Base-by-base conservation (phyloP, 1,140 invertebrate genomes). In the Tachypleus tridentatus region DNA sequence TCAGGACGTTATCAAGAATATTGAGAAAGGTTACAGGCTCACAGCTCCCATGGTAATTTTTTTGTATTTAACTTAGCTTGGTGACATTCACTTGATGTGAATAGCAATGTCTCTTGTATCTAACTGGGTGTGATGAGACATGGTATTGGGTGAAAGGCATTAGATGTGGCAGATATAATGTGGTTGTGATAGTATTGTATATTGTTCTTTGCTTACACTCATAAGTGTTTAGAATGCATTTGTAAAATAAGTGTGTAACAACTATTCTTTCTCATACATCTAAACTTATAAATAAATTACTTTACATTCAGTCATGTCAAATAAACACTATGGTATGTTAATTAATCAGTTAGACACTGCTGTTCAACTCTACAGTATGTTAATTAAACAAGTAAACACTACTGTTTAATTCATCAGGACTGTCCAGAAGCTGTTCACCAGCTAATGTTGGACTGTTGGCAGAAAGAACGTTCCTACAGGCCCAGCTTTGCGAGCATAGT, bases 391-490 rank as follows among this genome's bases (percentile, higher is more conserved):
- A 29, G 29, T 29, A 29, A 29, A 29, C 29, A 29, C 29, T 29
- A 29, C 29, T 29, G 29, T 29, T 29, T 29, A 29, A 29, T 2
- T 29, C 29, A 29, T 29, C 67, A 80, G 78, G 83, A 85, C 70
- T 83, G 82, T 72, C 84, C 84, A 2, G 81, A 82, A 72, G 91
- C 93, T 29, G 88, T 98, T 61, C 96, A 99, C 75, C 92, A 98
- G 76, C 80, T 99, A 29, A 99, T 99, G 96, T 80, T 98, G 60
- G 93, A 98, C 76, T 97, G 93, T 76, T 99, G 97, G 97, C 93
- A 98, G 78, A 95, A 97, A 76, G 96, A 99, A 72, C 82, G 97
- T 64, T 91, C 92, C 7, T 91, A 98, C 79, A 82, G 97, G 72
- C 97, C 97, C 10, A 90, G 91, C 66, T 98, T 99, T 81, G 82